Base-by-base conservation (phyloP, 2,113 vertebrate species). In the Pseudonaja textilis region DNA sequence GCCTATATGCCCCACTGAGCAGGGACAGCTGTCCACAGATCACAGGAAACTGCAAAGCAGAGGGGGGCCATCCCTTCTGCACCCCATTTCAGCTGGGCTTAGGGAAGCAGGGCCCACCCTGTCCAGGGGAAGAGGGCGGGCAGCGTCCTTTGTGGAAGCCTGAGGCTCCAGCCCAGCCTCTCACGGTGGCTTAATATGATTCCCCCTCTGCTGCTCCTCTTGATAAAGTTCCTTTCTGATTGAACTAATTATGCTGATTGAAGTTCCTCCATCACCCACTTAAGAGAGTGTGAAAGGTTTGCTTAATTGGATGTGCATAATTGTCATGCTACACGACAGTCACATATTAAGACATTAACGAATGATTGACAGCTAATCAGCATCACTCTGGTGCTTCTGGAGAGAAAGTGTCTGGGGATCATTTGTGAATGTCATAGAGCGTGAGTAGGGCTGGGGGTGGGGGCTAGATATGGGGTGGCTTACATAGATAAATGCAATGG, bases 241-340 rank as follows among this genome's bases (percentile, higher is more conserved):
- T 97, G 97, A 97, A 97, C 98, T 98, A 98, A 99, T 99, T 98
- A 98, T 96, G 98, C 97, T 98, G 98, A 98, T 98, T 98, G 98
- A 98, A 97, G 97, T 98, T 97, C 97, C 96, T 94, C 95, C 97
- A 96, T 96, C 97, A 94, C 95, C 96, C 91, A 96, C 95, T 97
- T 93, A 64, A 59, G 97, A 96, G 95, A 96, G 95, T 97, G 97
- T 97, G 97, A 96, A 97, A 97, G 97, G 96, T 96, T 97, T 97
- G 97, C 96, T 97, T 98, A 97, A 98, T 98, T 97, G 98, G 98
- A 98, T 98, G 97, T 96, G 96, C 98, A 97, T 98, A 98, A 98
- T 98, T 99, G 98, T 98, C 98, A 98, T 98, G 98, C 98, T 39
- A 97, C 97, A 98, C 98, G 47, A 97, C 97, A 98, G 98, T 98